Base-by-base conservation (phyloP, 2,797 vertebrate genomes). In the Malacoctenus gilli region DNA sequence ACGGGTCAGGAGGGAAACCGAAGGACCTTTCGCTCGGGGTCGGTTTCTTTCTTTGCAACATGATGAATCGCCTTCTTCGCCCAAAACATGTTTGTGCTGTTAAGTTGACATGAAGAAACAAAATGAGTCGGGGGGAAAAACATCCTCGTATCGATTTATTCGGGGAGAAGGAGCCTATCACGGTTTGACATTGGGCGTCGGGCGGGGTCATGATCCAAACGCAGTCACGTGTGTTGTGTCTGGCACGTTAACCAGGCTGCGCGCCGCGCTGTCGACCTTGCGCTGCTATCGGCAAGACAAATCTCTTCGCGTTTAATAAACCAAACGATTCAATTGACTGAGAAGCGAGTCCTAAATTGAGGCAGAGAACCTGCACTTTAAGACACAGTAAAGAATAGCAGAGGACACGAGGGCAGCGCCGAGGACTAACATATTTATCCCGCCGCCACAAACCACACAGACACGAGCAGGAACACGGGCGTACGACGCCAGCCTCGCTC, bases 351-450 rank as follows among this genome's bases (percentile, higher is more conserved):
- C 69, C 66, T 8, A 30, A 76, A 66, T 8, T 3, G 9, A 42
- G 22, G 55, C 30, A 35, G 23, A 35, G 52, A 65, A 4, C n/a
- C 4, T 50, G 49, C 39, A 42, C 41, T 59, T 42, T 40, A 37
- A 57, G 40, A 52, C 2, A 0, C 0, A 2, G 49, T 13, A 23
- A 53, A 49, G 28, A 54, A 64, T 51, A 62, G 39, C 65, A 41
- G 35, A 79, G 19, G 68, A 50, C 63, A 62, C 66, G 23, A 12
- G 15, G 35, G 41, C 7, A 57, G 48, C 72, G 9, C 4, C 1
- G 19, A 51, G 38, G 34, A 46, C 40, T 25, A 59, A 77, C 66
- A 59, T 68, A 68, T 80, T 68, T 60, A 80, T 64, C 76, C 50
- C 44, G 47, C 47, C 12, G 53, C 68, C 52, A 41, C 31, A 35